Evolutionary conservation across 2,797 vertebrate genomes (phyloP).

Genomic region (Artibeus lituratus): DNA sequence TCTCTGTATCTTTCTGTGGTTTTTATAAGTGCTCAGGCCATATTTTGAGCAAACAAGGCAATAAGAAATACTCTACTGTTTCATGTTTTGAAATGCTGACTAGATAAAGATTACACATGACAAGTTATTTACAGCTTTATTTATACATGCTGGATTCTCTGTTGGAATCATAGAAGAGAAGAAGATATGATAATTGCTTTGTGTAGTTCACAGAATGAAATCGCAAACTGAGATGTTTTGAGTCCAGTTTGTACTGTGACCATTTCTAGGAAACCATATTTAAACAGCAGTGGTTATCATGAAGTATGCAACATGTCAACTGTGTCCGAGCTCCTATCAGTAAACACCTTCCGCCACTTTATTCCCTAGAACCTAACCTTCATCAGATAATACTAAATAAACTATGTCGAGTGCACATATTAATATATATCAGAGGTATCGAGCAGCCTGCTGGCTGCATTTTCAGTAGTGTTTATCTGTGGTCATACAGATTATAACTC

Average conservation of each 20-base stretch:
- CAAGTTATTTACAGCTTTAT: conserved; percentile 74
- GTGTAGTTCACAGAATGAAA: conserved; percentile 70
- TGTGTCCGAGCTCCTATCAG: conserved; percentile 65
- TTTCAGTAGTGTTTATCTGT: conserved; percentile 69
- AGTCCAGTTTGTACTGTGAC: conserved; percentile 63
- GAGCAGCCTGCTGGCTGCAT: conserved; percentile 44
- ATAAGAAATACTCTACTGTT: conserved; percentile 55
- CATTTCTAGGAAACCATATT: conserved; percentile 68
- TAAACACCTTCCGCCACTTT: conserved; percentile 62
- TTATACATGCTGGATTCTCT: conserved; percentile 62
- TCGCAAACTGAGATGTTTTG: conserved; percentile 66
- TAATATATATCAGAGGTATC: conserved; percentile 58
- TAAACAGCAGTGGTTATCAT: conserved; percentile 69
- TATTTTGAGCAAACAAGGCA: background rate
- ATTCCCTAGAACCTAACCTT: conserved; percentile 64
- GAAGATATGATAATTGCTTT: conserved; percentile 75
- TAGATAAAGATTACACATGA: conserved; percentile 69
- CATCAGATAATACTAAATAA: conserved; percentile 74
- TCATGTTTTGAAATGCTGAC: conserved; percentile 68
- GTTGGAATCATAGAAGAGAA: conserved; percentile 66
- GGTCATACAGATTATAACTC: conserved; percentile 62
- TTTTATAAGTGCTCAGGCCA: background rate
- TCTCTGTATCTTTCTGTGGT: conserved; percentile 20
- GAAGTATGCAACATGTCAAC: conserved; percentile 67
- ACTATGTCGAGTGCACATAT: conserved; percentile 57